Percentiles rank a stretch among this genome's conserved stretches.
Conservation (phyloP, 2,797 vertebrate species). For the Melanotaenia boesemani region DNA sequence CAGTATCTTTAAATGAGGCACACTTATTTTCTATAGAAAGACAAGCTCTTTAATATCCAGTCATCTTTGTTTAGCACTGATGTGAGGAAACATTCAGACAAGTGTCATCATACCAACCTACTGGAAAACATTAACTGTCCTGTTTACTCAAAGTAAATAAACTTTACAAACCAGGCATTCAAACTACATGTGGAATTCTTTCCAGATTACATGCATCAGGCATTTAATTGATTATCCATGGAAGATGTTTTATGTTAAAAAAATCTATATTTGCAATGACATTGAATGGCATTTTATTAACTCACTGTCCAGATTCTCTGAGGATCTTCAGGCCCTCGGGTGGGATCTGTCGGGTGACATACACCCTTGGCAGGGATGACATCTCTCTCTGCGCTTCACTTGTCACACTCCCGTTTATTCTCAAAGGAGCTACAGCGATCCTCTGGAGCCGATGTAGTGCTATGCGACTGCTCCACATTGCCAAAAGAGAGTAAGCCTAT, state of each 20-base stretch:
- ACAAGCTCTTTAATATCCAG: neutral
- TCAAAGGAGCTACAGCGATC: conserved; percentile 62
- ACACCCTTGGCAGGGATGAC: conserved; percentile 80
- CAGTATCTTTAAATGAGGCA: neutral
- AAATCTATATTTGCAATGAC: neutral
- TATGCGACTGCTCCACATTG: conserved; percentile 80
- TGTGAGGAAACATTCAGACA: conserved; percentile 15
- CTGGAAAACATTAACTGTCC: conserved; percentile 47
- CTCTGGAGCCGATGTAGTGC: conserved; percentile 75
- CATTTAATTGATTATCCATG: neutral
- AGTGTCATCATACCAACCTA: conserved; percentile 47
- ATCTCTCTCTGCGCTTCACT: conserved; percentile 67
- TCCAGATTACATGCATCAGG: neutral
- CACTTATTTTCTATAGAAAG: neutral
- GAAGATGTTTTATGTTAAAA: neutral
- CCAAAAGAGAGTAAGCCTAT: conserved; percentile 26
- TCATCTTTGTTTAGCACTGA: neutral
- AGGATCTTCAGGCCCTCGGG: conserved; percentile 85
- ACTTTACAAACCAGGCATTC: conserved; percentile 33
- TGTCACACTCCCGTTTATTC: conserved; percentile 35
- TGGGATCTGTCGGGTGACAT: conserved; percentile 85
- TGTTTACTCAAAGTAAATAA: conserved; percentile 60
- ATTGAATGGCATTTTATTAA: conserved; percentile 19
- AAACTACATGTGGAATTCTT: neutral
- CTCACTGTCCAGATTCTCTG: conserved; percentile 84